A percentile compares a stretch with the other conserved stretches of the same genome.
These are phyloP conservation scores for Anadara kagoshimensis DNA, from an alignment of 1,140 invertebrate species.

Conservation along the genomic window DNA sequence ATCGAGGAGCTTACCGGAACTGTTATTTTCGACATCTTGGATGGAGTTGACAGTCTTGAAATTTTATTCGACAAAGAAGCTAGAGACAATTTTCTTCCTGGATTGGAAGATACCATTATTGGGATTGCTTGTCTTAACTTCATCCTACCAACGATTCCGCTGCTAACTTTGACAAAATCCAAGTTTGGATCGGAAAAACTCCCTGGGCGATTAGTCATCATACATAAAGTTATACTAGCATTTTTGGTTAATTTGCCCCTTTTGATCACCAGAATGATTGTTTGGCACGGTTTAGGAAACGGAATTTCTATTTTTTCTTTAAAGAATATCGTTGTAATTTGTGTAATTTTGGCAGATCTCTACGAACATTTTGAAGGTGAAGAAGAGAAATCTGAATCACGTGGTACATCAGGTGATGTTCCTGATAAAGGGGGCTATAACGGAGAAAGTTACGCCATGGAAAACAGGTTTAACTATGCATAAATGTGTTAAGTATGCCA, in stretches of 20 bases:
- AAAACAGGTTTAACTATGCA: conserved; percentile 31
- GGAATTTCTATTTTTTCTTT: conserved; percentile 78
- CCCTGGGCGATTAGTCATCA: conserved; percentile 60
- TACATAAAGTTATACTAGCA: conserved; percentile 74
- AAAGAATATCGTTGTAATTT: conserved; percentile 78
- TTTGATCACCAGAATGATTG: conserved; percentile 76
- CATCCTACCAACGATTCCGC: conserved; percentile 76
- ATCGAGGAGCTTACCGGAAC: conserved; percentile 67
- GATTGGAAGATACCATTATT: conserved; percentile 75
- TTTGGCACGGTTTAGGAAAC: conserved; percentile 74
- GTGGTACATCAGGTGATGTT: not conserved
- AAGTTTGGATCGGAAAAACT: conserved; percentile 59
- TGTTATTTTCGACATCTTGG: conserved; percentile 77
- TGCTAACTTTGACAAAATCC: conserved; percentile 76
- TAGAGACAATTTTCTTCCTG: conserved; percentile 62
- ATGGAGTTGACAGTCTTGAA: conserved; percentile 75
- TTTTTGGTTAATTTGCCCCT: conserved; percentile 77
- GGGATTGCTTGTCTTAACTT: conserved; percentile 76
- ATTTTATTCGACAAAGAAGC: conserved; percentile 69
- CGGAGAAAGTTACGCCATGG: conserved; percentile 8
- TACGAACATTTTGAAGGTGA: conserved; percentile 42
- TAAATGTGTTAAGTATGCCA: too few relatives aligned
- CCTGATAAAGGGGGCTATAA: not conserved
- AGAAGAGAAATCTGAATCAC: not conserved
- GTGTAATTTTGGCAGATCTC: conserved; percentile 49